phyloP scores from a whole-genome alignment of 2,888 invertebrate species.

The Scelioninae gen. 2 region DNA sequence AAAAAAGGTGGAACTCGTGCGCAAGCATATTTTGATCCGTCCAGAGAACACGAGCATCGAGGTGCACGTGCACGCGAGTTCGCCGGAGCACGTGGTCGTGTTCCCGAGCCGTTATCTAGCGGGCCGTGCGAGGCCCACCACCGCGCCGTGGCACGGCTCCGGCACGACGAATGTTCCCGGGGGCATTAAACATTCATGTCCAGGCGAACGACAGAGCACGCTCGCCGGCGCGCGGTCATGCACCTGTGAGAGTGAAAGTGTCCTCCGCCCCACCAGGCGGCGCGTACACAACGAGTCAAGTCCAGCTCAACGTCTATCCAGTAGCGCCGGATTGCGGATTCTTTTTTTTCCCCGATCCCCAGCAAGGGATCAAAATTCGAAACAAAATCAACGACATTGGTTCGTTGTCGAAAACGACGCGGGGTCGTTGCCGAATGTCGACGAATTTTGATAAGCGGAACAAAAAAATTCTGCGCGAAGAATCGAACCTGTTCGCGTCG shows the following conservation, averaged over 20 bases:
- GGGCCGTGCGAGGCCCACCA: slow-evolving; percentile 62
- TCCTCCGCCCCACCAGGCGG: slow-evolving; percentile 65
- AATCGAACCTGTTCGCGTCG: no score
- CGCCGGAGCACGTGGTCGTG: slow-evolving; percentile 61
- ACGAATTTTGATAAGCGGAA: no score
- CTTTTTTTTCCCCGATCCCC: no score
- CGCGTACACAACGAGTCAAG: slow-evolving; percentile 34
- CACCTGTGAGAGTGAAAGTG: slow-evolving; percentile 76
- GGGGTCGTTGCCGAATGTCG: no score
- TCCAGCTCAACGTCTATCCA: slow-evolving; percentile 56
- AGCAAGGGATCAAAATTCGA: no score
- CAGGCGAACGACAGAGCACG: slow-evolving; percentile 55
- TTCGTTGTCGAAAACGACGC: no score
- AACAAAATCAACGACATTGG: no score
- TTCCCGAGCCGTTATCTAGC: slow-evolving; percentile 66
- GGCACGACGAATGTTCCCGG: slow-evolving; percentile 62
- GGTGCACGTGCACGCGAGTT: slow-evolving; percentile 56
- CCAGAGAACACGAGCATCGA: slow-evolving; percentile 40
- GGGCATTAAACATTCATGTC: slow-evolving; percentile 64
- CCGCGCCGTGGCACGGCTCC: slow-evolving; percentile 63
- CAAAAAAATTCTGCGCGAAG: no score
- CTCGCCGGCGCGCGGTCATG: slow-evolving; percentile 71
- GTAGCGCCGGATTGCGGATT: no score
- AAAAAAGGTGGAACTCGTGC: slow-evolving; percentile 4
- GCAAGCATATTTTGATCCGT: slow-evolving; percentile 23